Evolutionary conservation across 1,140 invertebrate species (phyloP).

Genomic region (Berghia stephanieae): DNA sequence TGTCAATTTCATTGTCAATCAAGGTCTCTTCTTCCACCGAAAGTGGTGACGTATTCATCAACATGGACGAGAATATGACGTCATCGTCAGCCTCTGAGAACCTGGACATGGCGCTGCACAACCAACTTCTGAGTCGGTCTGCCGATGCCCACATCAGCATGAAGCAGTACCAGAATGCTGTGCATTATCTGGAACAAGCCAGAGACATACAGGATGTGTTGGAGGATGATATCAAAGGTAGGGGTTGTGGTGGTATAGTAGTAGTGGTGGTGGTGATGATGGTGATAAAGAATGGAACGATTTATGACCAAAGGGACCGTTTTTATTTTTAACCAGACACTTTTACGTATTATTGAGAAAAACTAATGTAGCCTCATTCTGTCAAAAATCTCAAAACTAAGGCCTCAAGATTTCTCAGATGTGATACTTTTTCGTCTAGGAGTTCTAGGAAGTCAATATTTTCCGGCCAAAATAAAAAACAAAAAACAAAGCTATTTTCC

Average conservation of each 20-base stretch:
- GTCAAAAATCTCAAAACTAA: too few species aligned
- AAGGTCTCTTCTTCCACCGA: constrained; percentile 30
- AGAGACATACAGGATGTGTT: constrained; percentile 60
- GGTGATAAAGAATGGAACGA: background rate
- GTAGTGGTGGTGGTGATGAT: background rate
- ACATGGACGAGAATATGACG: constrained; percentile 43
- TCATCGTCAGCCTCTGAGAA: constrained; percentile 55
- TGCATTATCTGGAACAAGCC: constrained; percentile 59
- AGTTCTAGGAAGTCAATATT: too few species aligned
- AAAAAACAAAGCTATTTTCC: too few species aligned
- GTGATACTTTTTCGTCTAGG: too few species aligned
- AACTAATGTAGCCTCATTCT: too few species aligned
- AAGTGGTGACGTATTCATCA: constrained; percentile 24
- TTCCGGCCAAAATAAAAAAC: too few species aligned
- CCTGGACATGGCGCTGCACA: constrained; percentile 62
- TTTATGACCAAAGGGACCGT: too few species aligned
- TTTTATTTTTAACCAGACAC: too few species aligned
- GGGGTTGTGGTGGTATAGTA: background rate
- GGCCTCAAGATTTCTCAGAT: too few species aligned
- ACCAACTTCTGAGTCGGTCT: constrained; percentile 60
- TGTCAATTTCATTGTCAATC: too few species aligned
- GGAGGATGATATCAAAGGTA: constrained; percentile 61
- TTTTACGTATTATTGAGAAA: too few species aligned
- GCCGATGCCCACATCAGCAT: constrained; percentile 63
- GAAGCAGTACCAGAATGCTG: constrained; percentile 62